Evolutionary conservation across 2,797 vertebrate genomes (phyloP), one percentile per base, ranked within the genome.

Genomic region (Rousettus madagascariensis): DNA sequence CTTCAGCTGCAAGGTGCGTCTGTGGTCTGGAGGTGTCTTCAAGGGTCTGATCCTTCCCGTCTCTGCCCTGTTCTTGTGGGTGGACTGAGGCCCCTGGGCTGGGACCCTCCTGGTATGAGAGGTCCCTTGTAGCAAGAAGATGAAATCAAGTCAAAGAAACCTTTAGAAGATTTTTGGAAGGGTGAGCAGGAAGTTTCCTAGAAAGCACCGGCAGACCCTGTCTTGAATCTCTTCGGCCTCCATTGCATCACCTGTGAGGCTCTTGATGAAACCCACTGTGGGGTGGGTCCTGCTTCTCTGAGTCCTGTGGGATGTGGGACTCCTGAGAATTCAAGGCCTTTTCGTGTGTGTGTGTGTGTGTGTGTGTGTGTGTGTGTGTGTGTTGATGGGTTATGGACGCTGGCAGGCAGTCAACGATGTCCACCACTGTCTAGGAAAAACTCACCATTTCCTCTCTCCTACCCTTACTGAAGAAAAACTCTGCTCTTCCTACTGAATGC

Each of bases 171-270:
- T 55, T 36, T 43, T 69, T 28, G 20, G 66, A 85, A 72, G 71
- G 94, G 28, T 28, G 66, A 72, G 71, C 24, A n/a, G 57, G 38
- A 43, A 3, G 17, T 49, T 49, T 88, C 17, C 41, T n/a, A 26
- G 55, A 59, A 41, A 85, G 38, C 8, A 13, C 26, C 22, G 17
- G 65, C 36, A 51, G 61, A 83, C 6, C 66, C 17, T 5, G 38
- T 79, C 74, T n/a, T n/a, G 36, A 19, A 13, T 41, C 5, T 30
- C 9, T 30, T 38, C 10, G 20, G 8, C 2, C 51, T 55, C 38
- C 49, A 5, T 1, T 0, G 2, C 24, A 43, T 8, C 4, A 7
- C 36, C 0, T 30, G 11, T 78, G 38, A n/a, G 38, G 33, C 8
- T 38, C 46, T 55, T n/a, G 55, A 65, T 28, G 5, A 41, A 57